Base-by-base conservation (phyloP, 2,797 vertebrate species). In the Smutsia gigantea region DNA sequence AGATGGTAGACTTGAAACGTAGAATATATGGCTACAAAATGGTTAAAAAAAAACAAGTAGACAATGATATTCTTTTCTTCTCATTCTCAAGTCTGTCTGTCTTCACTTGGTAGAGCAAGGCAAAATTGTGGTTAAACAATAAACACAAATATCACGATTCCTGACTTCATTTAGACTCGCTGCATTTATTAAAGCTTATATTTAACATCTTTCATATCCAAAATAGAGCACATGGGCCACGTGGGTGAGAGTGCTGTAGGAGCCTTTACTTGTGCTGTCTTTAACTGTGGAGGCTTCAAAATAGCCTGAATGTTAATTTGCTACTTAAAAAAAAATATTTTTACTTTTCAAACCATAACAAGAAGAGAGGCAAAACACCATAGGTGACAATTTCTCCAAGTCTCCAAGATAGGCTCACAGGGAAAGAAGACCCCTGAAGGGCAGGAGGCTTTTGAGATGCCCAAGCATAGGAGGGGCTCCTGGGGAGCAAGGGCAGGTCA, bases 121-220 rank as follows among this genome's bases (percentile, higher is more conserved):
- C 63, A 78, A 88, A 88, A 61, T 94, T 68, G 72, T 29, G 25
- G 59, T 94, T 92, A 78, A 96, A 94, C 11, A 63, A n/a, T 59
- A 77, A 90, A 82, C 68, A 66, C 55, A 96, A 59, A 74, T 93
- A 34, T 85, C 83, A 74, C 0, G 3, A 71, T 92, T 91, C 66
- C n/a, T 93, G 63, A 86, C n/a, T 86, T 89, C 55, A 64, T 42
- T 75, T 29, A 84, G 88, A 75, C 88, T 96, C 42, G 6, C 61
- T 93, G 93, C 27, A 92, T 96, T 96, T 96, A 91, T 96, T 94
- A 95, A 93, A 90, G 59, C 71, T 95, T 96, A 77, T 82, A 90
- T 87, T 95, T 96, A 96, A 87, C 93, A 89, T 97, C 75, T 84
- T 59, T 55, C 81, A 46, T 90, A 87, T 57, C 87, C 42, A 68